Conservation (phyloP, 2,113 vertebrate genomes). For the Megalops atlanticus region DNA sequence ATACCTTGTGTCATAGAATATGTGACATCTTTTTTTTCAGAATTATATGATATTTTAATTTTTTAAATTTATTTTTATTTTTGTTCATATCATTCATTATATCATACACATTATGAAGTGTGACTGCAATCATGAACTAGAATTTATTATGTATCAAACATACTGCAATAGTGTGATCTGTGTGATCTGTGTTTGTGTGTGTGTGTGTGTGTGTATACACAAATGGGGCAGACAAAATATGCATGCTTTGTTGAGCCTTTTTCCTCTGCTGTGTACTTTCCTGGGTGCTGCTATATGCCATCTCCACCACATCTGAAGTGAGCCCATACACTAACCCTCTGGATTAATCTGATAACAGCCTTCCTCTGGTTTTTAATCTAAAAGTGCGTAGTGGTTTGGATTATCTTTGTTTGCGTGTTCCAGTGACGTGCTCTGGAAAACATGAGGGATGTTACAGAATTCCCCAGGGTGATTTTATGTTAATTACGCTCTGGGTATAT, state of each 20-base stretch:
- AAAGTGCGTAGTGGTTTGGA: neutral
- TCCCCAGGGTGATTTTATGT: neutral
- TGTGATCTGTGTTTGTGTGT: neutral
- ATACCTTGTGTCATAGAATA: too few species aligned
- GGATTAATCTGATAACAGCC: neutral
- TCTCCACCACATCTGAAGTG: neutral
- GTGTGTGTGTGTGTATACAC: neutral
- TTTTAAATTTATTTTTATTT: too few species aligned
- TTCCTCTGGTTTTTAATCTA: neutral
- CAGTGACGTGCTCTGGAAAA: neutral
- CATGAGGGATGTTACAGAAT: neutral
- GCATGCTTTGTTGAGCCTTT: neutral
- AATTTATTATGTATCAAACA: too few species aligned
- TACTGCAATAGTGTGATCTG: too few species aligned
- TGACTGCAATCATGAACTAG: too few species aligned
- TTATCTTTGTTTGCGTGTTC: neutral
- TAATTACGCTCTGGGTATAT: neutral
- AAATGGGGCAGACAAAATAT: neutral
- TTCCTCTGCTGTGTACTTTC: neutral
- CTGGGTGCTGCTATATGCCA: neutral
- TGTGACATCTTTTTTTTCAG: too few species aligned
- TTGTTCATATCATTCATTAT: too few species aligned
- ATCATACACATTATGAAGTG: too few species aligned
- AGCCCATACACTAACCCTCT: neutral
- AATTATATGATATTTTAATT: too few species aligned